Conservation (phyloP, 64 coral and sea anemone species). For the Porites lutea region DNA sequence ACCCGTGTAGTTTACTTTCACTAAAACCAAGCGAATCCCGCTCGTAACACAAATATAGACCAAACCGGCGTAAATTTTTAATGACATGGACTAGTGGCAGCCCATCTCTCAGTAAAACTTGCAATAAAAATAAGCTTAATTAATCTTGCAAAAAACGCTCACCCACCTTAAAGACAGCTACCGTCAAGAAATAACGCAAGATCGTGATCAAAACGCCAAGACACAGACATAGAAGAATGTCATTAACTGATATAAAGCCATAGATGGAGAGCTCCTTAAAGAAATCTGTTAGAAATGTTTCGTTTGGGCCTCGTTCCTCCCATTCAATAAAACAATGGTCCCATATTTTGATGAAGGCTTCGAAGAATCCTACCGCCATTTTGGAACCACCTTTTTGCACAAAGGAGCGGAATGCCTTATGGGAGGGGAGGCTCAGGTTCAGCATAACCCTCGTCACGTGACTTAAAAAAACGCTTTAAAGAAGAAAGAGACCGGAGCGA, state of each 20-base stretch:
- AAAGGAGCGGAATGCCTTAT: neutral
- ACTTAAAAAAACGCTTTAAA: too few relatives aligned
- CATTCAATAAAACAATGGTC: constrained; percentile 59
- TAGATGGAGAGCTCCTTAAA: constrained; percentile 60
- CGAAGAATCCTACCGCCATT: constrained; percentile 81
- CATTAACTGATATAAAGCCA: constrained; percentile 63
- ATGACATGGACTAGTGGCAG: too few relatives aligned
- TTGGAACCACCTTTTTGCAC: constrained; percentile 17
- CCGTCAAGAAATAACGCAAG: constrained; percentile 57
- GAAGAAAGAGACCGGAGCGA: too few relatives aligned
- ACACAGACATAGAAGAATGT: constrained; percentile 46
- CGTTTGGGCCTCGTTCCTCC: constrained; percentile 57
- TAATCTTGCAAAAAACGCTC: neutral
- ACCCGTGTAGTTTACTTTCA: too few relatives aligned
- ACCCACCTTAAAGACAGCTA: constrained; percentile 73
- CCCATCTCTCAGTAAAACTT: too few relatives aligned
- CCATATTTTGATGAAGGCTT: constrained; percentile 78
- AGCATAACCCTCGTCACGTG: too few relatives aligned
- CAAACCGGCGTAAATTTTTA: too few relatives aligned
- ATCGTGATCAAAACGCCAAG: constrained; percentile 80
- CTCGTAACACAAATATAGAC: too few relatives aligned
- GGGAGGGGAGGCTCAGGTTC: neutral
- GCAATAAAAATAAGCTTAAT: too few relatives aligned
- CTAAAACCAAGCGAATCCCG: too few relatives aligned
- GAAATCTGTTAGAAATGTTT: constrained; percentile 74